Evolutionary conservation across 2,113 vertebrate species (phyloP).

Genomic region (Gavia stellata): DNA sequence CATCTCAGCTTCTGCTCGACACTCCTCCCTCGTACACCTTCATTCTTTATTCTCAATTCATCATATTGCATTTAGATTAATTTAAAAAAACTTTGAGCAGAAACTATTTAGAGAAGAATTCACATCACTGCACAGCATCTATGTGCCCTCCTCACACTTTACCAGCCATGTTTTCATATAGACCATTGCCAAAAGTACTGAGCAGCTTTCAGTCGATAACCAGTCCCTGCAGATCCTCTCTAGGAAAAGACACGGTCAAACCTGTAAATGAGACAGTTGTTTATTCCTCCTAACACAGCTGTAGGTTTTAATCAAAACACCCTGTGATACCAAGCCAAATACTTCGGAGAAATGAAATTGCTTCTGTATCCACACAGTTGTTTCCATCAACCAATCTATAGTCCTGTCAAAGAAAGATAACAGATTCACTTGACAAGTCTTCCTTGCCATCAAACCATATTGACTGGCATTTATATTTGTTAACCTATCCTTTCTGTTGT

Average conservation of each 20-base stretch:
- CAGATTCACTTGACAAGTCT: not conserved
- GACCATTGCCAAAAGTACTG: not conserved
- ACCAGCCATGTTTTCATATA: not conserved
- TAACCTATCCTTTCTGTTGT: not conserved
- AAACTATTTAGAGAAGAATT: not conserved
- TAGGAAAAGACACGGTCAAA: not conserved
- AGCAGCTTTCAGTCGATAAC: not conserved
- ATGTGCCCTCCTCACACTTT: not conserved
- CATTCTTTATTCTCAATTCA: not conserved
- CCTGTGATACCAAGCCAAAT: not conserved
- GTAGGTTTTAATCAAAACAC: constrained; percentile 32
- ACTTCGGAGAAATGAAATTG: not conserved
- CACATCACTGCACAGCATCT: not conserved
- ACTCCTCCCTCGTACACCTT: not conserved
- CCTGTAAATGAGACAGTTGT: not conserved
- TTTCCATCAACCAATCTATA: not conserved
- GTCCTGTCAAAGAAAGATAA: not conserved
- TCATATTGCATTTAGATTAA: not conserved
- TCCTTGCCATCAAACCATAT: not conserved
- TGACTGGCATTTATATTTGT: not conserved
- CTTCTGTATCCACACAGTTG: not conserved
- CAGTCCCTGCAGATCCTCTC: not conserved
- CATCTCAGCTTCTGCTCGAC: not conserved
- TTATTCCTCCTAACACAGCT: not conserved
- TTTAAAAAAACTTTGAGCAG: not conserved